Evolutionary conservation across 2,113 vertebrate genomes (phyloP).

Genomic region (Tetrax tetrax): DNA sequence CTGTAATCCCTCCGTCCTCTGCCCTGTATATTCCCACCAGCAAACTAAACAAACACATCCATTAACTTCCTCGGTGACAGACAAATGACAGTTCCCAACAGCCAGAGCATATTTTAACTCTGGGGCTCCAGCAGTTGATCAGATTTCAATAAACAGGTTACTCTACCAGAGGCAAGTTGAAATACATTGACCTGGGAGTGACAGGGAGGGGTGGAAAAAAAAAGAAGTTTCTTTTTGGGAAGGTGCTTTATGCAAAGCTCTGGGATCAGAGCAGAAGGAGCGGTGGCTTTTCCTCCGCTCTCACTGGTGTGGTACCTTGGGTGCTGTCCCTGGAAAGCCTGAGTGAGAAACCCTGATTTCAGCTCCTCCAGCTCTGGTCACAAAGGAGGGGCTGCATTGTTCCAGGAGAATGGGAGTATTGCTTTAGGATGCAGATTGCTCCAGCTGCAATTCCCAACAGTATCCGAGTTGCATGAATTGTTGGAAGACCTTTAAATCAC

Average conservation of each 20-base stretch:
- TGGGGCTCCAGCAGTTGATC: conserved; percentile 28
- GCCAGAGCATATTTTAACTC: conserved; percentile 10
- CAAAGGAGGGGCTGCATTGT: not conserved
- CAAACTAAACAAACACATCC: conserved; percentile 70
- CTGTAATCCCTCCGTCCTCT: conserved; percentile 44
- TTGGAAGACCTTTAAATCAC: not conserved
- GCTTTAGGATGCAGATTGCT: conserved; percentile 19
- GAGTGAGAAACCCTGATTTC: not conserved
- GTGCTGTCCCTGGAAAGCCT: not conserved
- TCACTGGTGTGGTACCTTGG: not conserved
- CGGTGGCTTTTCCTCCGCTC: fast-evolving
- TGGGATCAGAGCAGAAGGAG: not conserved
- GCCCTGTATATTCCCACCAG: conserved; percentile 54
- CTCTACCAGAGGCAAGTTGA: conserved; percentile 1
- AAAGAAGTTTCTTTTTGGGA: not conserved
- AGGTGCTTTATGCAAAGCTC: not conserved
- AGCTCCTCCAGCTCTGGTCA: not conserved
- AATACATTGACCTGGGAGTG: not conserved
- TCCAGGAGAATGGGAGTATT: not conserved
- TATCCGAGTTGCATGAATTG: not conserved
- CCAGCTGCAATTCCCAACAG: not conserved
- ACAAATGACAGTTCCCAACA: conserved; percentile 66
- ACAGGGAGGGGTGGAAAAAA: not conserved
- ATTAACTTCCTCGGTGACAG: conserved; percentile 63
- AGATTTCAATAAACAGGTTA: conserved; percentile 61